Conservation (phyloP, 1,140 invertebrate species). For the Dreissena rostriformis region DNA sequence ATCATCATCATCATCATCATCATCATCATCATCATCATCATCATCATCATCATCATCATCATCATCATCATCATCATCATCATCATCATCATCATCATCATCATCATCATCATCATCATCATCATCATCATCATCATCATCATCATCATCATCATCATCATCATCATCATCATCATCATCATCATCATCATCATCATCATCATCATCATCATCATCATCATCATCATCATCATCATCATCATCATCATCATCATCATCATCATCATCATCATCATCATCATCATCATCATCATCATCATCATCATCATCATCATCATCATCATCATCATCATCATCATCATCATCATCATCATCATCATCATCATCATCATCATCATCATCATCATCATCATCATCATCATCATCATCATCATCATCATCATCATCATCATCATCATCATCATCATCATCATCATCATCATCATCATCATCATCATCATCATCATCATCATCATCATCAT, state of each 20-base stretch:
- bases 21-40: conserved; percentile 6
- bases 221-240: conserved; percentile 6
- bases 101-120: conserved; percentile 6
- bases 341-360: conserved; percentile 6
- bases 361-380: conserved; percentile 6
- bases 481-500: background rate
- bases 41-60: conserved; percentile 3
- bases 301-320: conserved; percentile 6
- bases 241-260: conserved; percentile 6
- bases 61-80: background rate
- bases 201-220: conserved; percentile 3
- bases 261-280: conserved; percentile 6
- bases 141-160: conserved; percentile 6
- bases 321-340: conserved; percentile 6
- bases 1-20: background rate
- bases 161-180: conserved; percentile 3
- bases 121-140: conserved; percentile 6
- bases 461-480: background rate
- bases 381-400: conserved; percentile 3
- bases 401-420: background rate
- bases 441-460: conserved; percentile 1
- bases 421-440: conserved; percentile 6
- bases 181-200: background rate
- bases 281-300: background rate
- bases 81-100: background rate